phyloP scores from a whole-genome alignment of 2,888 invertebrate species.

The Aphodius sticticus region DNA sequence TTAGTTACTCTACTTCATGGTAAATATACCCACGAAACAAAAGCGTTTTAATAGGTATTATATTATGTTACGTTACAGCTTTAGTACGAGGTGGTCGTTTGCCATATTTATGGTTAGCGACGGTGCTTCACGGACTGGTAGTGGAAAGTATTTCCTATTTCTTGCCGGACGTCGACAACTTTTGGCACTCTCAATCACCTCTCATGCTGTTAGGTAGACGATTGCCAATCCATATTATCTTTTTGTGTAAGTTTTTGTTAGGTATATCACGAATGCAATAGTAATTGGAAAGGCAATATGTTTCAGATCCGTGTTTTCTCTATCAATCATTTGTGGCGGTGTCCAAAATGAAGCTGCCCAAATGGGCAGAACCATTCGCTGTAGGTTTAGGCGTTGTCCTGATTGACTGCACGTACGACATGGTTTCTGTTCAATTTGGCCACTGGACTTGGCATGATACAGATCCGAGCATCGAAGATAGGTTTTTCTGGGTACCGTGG shows the following conservation, averaged over 20 bases:
- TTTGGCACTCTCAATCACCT: conserved; percentile 84
- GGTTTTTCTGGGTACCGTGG: conserved; percentile 86
- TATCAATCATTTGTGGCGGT: conserved; percentile 69
- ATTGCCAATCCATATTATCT: conserved; percentile 75
- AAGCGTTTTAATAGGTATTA: conserved; percentile 20
- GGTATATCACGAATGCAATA: too few species aligned
- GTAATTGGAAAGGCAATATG: neutral
- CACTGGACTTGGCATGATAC: conserved; percentile 89
- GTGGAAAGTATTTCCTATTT: conserved; percentile 76
- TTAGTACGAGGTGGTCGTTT: conserved; percentile 75
- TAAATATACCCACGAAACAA: conserved; percentile 53
- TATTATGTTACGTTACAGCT: conserved; percentile 62
- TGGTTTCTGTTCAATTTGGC: conserved; percentile 77
- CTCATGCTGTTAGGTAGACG: conserved; percentile 75
- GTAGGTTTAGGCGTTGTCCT: conserved; percentile 76
- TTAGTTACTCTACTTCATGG: conserved; percentile 73
- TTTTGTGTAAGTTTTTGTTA: conserved; percentile 69
- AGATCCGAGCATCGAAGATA: conserved; percentile 74
- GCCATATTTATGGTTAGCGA: conserved; percentile 77
- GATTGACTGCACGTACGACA: conserved; percentile 82
- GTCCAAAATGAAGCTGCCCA: conserved; percentile 64
- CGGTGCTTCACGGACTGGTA: conserved; percentile 75
- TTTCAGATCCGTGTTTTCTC: conserved; percentile 68
- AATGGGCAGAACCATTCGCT: conserved; percentile 69
- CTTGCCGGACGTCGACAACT: conserved; percentile 80